Base-by-base conservation (phyloP, 2,888 invertebrate genomes). In the Elegia similella region DNA sequence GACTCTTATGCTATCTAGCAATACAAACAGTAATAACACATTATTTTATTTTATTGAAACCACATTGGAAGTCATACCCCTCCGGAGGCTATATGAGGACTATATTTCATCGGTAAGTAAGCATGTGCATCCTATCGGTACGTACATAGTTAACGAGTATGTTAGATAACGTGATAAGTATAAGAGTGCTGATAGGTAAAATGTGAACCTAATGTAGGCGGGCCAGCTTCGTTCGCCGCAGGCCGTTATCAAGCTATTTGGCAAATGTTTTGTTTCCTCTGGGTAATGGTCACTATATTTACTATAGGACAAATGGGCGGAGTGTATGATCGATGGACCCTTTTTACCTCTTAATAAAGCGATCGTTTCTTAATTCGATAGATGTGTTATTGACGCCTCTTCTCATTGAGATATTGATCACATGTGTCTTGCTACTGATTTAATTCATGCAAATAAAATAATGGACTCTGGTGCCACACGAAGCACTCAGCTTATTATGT, bases 111-210 rank as follows among this genome's bases (percentile, higher is more conserved):
- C 12, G 7, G 12, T 34, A 34, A 34, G 12, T 8, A 34, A 34
- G 34, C 34, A 34, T n/a, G 12, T 34, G 34, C 34, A 34, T 34
- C n/a, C n/a, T n/a, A n/a, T n/a, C n/a, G n/a, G n/a, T n/a, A n/a
- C n/a, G n/a, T n/a, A 23, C 23, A 5, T 2, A 3, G 23, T 23
- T 23, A n/a, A n/a, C 23, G 23, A 23, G 23, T 23, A 23, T 23
- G 23, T 38, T 38, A 17, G 8, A 46, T 23, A 10, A 16, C 44
- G 16, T 44, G 44, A 46, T 46, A 29, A n/a, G 12, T 78, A 78
- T 76, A 71, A 62, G 66, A 61, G 68, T 73, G 76, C 70, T 75
- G 78, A 79, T 79, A 75, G 65, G 65, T 76, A 70, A 69, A 73
- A 79, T 76, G 76, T 46, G 23, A 46, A 46, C 12, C 46, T 46